Percentiles rank a stretch among this genome's conserved stretches.
Evolutionary conservation across 2,797 vertebrate genomes (phyloP).

Genomic region (Apogon talboti): DNA sequence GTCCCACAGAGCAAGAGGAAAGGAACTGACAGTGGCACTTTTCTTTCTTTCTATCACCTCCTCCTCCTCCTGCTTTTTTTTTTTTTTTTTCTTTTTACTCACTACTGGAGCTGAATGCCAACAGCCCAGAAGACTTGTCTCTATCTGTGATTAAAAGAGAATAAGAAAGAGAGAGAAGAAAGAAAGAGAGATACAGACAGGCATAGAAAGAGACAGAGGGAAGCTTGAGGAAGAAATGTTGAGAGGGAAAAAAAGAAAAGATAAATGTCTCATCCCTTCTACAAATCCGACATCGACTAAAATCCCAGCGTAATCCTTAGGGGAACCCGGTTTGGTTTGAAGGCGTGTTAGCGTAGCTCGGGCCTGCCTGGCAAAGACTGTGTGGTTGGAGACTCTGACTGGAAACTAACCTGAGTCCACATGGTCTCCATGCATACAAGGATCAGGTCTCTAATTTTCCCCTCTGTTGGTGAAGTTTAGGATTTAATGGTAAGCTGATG

Average conservation of each 20-base stretch:
- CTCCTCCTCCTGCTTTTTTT: conserved; percentile 12
- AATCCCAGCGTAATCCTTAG: conserved; percentile 82
- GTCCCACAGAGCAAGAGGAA: conserved; percentile 51
- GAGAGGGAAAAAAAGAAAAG: conserved; percentile 41
- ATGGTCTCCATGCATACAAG: conserved; percentile 26
- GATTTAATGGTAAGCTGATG: conserved; percentile 42
- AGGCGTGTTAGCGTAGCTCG: conserved; percentile 75
- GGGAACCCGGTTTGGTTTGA: conserved; percentile 73
- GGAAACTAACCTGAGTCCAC: conserved; percentile 57
- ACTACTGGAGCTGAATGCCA: conserved; percentile 62
- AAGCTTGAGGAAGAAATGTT: conserved; percentile 62
- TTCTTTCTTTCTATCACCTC: conserved; percentile 51
- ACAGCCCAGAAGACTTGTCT: conserved; percentile 69
- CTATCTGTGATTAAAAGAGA: conserved; percentile 65
- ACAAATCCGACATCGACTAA: conserved; percentile 79
- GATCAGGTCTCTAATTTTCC: conserved; percentile 53
- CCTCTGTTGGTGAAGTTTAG: conserved; percentile 41
- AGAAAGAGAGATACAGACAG: conserved; percentile 31
- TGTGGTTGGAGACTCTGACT: conserved; percentile 52
- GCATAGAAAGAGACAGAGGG: conserved; percentile 54
- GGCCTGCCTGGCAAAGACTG: conserved; percentile 49
- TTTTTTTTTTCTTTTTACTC: conserved; percentile 18
- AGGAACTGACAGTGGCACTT: conserved; percentile 66
- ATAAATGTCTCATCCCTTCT: conserved; percentile 76
- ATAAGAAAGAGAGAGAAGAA: conserved; percentile 37